A percentile compares a stretch with the other conserved stretches of the same genome.
Conservation (phyloP, 2,888 invertebrate genomes). For the Microctonus brassicae region DNA sequence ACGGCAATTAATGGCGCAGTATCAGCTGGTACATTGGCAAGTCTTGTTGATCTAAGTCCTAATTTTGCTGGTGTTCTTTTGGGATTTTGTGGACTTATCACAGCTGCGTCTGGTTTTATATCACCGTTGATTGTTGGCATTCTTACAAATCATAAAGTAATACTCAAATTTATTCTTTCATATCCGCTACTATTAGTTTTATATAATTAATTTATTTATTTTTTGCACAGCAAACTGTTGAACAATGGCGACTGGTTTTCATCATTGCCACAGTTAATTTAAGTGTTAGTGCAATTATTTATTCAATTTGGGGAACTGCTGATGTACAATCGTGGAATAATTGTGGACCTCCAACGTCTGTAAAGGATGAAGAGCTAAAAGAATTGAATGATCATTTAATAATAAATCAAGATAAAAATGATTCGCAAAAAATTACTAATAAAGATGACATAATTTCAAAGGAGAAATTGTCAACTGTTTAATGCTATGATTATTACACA, state of each 20-base stretch:
- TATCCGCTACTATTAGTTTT: constrained; percentile 17
- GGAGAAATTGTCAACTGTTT: neutral
- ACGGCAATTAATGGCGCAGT: constrained; percentile 77
- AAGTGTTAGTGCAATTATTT: constrained; percentile 52
- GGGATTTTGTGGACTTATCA: constrained; percentile 75
- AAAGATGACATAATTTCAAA: constrained; percentile 3
- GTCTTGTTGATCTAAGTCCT: constrained; percentile 78
- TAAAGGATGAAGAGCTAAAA: constrained; percentile 36
- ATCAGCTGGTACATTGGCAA: constrained; percentile 77
- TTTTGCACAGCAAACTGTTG: constrained; percentile 63
- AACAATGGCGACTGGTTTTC: constrained; percentile 64
- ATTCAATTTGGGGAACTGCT: constrained; percentile 59
- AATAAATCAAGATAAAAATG: constrained; percentile 8
- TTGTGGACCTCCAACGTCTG: neutral
- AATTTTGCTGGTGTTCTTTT: constrained; percentile 75
- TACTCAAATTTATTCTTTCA: constrained; percentile 52
- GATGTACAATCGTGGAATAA: constrained; percentile 63
- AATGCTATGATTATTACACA: neutral
- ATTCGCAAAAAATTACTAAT: neutral
- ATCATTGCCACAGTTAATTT: constrained; percentile 61
- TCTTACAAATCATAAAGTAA: constrained; percentile 76
- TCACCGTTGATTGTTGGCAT: constrained; percentile 76
- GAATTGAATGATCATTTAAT: constrained; percentile 20
- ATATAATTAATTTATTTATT: constrained; percentile 2
- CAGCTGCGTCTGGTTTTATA: constrained; percentile 74